Conservation (phyloP, 2,113 vertebrate genomes). For the Andinoacara biseriatus region DNA sequence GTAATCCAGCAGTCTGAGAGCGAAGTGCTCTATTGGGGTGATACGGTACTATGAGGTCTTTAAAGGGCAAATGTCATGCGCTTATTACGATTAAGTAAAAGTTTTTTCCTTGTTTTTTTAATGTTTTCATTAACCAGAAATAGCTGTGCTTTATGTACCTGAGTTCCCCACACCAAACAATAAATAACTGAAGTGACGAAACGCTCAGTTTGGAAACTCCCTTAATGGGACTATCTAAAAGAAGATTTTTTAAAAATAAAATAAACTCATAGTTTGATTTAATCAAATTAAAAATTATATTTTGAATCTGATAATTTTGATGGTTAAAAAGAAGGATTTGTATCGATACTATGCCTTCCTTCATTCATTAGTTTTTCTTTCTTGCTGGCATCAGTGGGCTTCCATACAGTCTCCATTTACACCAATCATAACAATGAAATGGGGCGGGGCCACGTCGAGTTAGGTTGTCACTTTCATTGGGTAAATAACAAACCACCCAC, state of each 20-base stretch:
- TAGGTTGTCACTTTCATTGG: constrained; percentile 77
- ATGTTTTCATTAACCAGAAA: not conserved
- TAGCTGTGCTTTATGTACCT: not conserved
- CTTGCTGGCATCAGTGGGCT: rapidly evolving
- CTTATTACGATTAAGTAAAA: not conserved
- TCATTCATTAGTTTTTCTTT: constrained; percentile 5
- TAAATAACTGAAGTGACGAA: not conserved
- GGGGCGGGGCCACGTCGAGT: constrained; percentile 57
- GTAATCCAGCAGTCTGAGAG: too few relatives aligned
- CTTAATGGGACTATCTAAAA: not conserved
- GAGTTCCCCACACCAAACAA: not conserved
- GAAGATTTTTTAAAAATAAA: not conserved
- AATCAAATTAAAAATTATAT: not conserved
- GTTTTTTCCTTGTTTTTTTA: rapidly evolving
- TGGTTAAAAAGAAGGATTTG: not conserved
- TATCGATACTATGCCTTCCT: rapidly evolving
- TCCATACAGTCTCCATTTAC: not conserved
- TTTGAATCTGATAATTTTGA: not conserved
- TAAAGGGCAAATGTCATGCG: too few relatives aligned
- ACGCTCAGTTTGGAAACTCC: not conserved
- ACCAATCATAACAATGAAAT: constrained; percentile 74
- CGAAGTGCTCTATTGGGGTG: too few relatives aligned
- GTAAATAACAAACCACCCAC: constrained; percentile 80
- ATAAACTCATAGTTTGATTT: not conserved
- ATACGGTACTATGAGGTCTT: too few relatives aligned